phyloP scores from a whole-genome alignment of 2,797 vertebrate genomes.

The Distichodus sexfasciatus region DNA sequence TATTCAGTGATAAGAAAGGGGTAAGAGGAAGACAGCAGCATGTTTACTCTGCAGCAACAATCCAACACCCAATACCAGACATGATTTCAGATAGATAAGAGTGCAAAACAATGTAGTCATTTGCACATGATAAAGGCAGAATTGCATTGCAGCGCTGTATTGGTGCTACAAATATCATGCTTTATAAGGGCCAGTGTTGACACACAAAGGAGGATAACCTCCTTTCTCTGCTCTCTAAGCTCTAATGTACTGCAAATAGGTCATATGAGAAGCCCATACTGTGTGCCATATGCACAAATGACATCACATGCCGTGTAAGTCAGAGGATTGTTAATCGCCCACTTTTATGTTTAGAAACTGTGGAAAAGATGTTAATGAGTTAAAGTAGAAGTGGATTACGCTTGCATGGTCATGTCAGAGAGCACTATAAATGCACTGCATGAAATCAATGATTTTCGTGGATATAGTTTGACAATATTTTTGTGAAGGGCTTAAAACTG shows the following conservation, averaged over 20 bases:
- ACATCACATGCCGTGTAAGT: not conserved
- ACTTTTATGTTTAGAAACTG: not conserved
- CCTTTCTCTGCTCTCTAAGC: not conserved
- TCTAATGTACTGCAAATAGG: not conserved
- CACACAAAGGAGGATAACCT: not conserved
- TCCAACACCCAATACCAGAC: not conserved
- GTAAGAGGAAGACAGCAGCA: constrained; percentile 22
- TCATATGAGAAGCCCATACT: not conserved
- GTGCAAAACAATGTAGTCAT: not conserved
- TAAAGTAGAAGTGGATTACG: too few species aligned
- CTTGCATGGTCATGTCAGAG: too few species aligned
- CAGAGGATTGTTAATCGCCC: not conserved
- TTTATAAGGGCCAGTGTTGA: not conserved
- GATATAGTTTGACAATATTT: too few species aligned
- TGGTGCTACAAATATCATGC: not conserved
- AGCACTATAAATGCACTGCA: too few species aligned
- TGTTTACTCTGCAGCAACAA: not conserved
- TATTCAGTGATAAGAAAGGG: too few species aligned
- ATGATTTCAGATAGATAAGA: not conserved
- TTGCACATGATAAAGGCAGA: not conserved
- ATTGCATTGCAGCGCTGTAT: not conserved
- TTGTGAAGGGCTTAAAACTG: not conserved
- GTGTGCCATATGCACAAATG: not conserved
- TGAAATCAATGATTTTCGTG: too few species aligned
- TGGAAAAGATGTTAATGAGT: not conserved